Evolutionary conservation across 2,797 vertebrate species (phyloP).

Genomic region (Esox masquinongy): DNA sequence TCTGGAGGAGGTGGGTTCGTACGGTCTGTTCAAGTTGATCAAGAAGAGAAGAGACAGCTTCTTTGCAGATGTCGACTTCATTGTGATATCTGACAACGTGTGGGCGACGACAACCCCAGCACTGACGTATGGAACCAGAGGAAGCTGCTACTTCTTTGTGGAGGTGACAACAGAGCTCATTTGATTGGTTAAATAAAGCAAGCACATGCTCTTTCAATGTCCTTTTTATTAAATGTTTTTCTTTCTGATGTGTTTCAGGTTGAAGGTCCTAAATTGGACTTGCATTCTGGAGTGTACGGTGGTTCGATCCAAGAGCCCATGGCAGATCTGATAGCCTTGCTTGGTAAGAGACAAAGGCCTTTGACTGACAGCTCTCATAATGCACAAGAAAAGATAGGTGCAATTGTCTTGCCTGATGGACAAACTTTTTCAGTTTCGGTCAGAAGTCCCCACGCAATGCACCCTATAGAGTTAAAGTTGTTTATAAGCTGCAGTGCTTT

Average conservation of each 20-base stretch:
- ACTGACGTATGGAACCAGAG: constrained; percentile 75
- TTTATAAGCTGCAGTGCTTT: background rate
- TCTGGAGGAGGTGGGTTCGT: constrained; percentile 82
- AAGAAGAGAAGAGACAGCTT: constrained; percentile 64
- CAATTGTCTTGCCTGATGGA: background rate
- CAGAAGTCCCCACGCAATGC: background rate
- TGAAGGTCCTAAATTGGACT: constrained; percentile 75
- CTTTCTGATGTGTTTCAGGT: constrained; percentile 62
- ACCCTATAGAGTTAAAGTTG: background rate
- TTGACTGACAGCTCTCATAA: background rate
- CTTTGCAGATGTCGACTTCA: constrained; percentile 76
- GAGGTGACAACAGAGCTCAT: constrained; percentile 63
- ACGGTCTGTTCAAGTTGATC: constrained; percentile 71
- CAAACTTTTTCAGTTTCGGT: too few species aligned
- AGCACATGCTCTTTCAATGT: background rate
- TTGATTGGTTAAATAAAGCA: background rate
- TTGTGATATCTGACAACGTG: constrained; percentile 80
- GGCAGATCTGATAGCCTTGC: constrained; percentile 78
- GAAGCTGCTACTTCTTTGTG: constrained; percentile 78
- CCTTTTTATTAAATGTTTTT: background rate
- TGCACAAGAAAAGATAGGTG: background rate
- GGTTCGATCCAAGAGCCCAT: constrained; percentile 80
- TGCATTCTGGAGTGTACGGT: constrained; percentile 82
- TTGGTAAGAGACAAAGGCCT: constrained; percentile 63
- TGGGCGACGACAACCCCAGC: constrained; percentile 77